phyloP scores from a whole-genome alignment of 2,797 vertebrate species.

The Parotocinclus haroldoi region DNA sequence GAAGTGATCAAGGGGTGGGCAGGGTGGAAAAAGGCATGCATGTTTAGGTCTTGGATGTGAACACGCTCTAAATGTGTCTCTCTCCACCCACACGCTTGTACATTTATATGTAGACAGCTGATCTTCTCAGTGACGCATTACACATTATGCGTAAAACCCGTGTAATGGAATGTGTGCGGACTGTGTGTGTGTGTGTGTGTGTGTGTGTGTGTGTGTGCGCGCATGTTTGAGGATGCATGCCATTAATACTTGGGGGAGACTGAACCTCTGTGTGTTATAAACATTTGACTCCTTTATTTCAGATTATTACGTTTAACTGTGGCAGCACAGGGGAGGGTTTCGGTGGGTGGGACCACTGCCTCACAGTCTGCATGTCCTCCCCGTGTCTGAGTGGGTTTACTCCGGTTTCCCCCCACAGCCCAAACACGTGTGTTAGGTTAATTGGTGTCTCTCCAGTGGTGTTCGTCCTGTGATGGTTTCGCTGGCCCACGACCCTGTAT shows the following conservation, averaged over 20 bases:
- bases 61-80: slow-evolving; percentile 40
- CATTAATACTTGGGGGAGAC: slow-evolving; percentile 11
- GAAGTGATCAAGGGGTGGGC: slow-evolving; percentile 17
- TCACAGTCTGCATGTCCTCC: too few species aligned
- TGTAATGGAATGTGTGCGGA: slow-evolving; percentile 14
- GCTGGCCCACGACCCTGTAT: too few species aligned
- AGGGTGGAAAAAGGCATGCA: slow-evolving; percentile 25
- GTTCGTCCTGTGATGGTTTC: too few species aligned
- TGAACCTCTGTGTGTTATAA: slow-evolving; percentile 2
- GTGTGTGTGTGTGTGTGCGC: too few species aligned
- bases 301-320: too few species aligned
- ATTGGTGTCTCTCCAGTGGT: too few species aligned
- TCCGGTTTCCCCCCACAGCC: too few species aligned
- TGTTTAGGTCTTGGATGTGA: slow-evolving; percentile 12
- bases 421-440: too few species aligned
- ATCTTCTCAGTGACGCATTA: slow-evolving; percentile 24
- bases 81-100: slow-evolving; percentile 13
- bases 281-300: slow-evolving; percentile 12
- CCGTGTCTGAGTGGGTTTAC: too few species aligned
- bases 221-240: slow-evolving; percentile 1
- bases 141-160: slow-evolving; percentile 8
- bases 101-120: slow-evolving; percentile 10
- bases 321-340: too few species aligned
- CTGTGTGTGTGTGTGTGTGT: too few species aligned
- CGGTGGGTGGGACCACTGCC: too few species aligned